Conservation (phyloP, 2,888 invertebrate genomes). For the Ophion ventricosus region DNA sequence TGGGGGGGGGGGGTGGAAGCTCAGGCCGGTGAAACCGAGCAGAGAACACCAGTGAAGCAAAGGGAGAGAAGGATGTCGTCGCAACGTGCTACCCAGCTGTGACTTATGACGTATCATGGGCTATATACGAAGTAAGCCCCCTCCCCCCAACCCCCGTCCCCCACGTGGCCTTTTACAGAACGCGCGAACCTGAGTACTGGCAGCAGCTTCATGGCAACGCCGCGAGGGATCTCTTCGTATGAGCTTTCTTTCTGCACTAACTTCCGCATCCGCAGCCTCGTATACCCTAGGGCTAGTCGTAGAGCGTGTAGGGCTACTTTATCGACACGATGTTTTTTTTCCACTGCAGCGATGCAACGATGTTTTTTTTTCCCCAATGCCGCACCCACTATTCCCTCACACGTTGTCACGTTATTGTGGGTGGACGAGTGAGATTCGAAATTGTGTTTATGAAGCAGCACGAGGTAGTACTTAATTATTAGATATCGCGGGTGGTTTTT, state of each 20-base stretch:
- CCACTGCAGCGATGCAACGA: background rate
- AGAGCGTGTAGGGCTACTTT: background rate
- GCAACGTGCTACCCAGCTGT: conserved; percentile 81
- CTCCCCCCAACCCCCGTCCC: too few relatives aligned
- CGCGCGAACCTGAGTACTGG: conserved; percentile 8
- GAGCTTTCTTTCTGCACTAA: conserved; percentile 31
- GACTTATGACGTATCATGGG: conserved; percentile 81
- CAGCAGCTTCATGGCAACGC: conserved; percentile 30
- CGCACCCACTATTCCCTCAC: too few relatives aligned
- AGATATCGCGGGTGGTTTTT: too few relatives aligned
- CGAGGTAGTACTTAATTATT: too few relatives aligned
- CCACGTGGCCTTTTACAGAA: conserved; percentile 53
- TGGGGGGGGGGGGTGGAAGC: background rate
- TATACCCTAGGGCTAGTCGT: conserved; percentile 12
- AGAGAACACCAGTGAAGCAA: conserved; percentile 32
- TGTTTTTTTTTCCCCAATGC: background rate
- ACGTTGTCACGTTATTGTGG: too few relatives aligned
- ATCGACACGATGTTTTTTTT: background rate
- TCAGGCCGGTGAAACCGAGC: conserved; percentile 36
- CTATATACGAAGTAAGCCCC: conserved; percentile 62
- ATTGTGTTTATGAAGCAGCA: too few relatives aligned
- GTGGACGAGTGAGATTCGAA: too few relatives aligned
- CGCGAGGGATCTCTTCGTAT: background rate
- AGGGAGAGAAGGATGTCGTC: conserved; percentile 76
- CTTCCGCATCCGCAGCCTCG: conserved; percentile 9